Conservation (phyloP, 2,888 invertebrate species). For the Leucophenga montana region DNA sequence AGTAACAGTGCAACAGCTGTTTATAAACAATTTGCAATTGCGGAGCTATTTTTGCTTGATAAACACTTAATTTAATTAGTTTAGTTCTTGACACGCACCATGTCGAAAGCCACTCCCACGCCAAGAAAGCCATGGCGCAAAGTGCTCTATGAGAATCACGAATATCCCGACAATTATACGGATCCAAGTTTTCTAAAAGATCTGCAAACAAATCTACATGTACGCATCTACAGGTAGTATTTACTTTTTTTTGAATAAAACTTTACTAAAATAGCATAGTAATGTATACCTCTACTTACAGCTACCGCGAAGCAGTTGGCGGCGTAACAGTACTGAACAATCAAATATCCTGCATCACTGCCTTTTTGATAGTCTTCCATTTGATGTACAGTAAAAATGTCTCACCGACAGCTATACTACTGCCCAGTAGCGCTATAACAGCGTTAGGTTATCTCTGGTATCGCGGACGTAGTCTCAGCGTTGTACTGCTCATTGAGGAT, state of each 20-base stretch:
- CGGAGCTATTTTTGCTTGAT: not conserved
- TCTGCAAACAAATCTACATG: conserved; percentile 86
- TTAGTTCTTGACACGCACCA: not conserved
- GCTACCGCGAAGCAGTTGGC: conserved; percentile 77
- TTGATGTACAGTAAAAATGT: conserved; percentile 82
- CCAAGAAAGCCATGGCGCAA: conserved; percentile 81
- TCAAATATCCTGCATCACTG: conserved; percentile 84
- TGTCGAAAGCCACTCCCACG: not conserved
- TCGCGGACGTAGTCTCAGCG: conserved; percentile 57
- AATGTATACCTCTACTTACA: conserved; percentile 26
- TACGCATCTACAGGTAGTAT: conserved; percentile 76
- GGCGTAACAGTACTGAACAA: conserved; percentile 87
- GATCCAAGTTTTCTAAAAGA: conserved; percentile 90
- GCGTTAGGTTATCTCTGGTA: conserved; percentile 79
- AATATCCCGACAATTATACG: conserved; percentile 93
- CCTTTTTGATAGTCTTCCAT: conserved; percentile 83
- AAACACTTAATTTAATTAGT: not conserved
- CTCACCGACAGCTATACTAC: conserved; percentile 79
- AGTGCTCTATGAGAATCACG: conserved; percentile 90
- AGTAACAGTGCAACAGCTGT: not conserved
- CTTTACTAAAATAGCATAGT: no score
- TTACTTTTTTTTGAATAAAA: no score
- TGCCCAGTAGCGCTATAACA: conserved; percentile 76
- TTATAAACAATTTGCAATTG: not conserved
- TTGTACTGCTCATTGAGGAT: conserved; percentile 75